Evolutionary conservation across 2,113 vertebrate species (phyloP).

Genomic region (Gobio gobio): DNA sequence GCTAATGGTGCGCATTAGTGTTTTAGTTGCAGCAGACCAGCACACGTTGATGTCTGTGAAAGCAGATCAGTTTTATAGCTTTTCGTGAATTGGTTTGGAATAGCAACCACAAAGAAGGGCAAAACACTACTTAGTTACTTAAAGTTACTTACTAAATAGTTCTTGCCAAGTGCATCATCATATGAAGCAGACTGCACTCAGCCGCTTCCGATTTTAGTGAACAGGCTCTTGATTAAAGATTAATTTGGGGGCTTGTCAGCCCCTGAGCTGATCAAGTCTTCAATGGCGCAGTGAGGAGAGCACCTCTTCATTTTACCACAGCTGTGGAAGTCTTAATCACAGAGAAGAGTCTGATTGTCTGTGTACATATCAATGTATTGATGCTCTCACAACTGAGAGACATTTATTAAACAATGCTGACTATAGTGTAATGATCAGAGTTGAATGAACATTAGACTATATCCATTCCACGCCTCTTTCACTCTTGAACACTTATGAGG

Average conservation of each 20-base stretch:
- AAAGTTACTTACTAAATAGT: too few species aligned
- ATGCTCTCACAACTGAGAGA: conserved; percentile 13
- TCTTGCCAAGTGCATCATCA: conserved; percentile 50
- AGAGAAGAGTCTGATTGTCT: conserved; percentile 56
- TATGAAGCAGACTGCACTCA: conserved; percentile 63
- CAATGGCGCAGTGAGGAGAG: conserved; percentile 36
- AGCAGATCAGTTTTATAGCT: conserved; percentile 18
- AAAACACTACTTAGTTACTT: conserved; percentile 61
- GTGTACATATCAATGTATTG: conserved; percentile 33
- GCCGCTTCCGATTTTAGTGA: conserved; percentile 11
- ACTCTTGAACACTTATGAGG: too few species aligned
- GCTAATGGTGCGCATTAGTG: conserved; percentile 50
- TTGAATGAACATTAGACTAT: background rate
- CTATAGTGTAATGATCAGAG: background rate
- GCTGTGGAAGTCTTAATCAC: conserved; percentile 59
- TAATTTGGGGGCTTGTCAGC: conserved; percentile 51
- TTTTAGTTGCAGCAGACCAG: conserved; percentile 30
- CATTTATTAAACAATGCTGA: conserved; percentile 8
- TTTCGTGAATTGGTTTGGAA: conserved; percentile 40
- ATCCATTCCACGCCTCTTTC: too few species aligned
- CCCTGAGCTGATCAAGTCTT: conserved; percentile 63
- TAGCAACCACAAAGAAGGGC: background rate
- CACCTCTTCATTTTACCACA: conserved; percentile 43
- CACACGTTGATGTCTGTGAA: conserved; percentile 10
- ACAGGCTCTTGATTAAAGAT: conserved; percentile 49